A percentile compares a stretch with the other conserved stretches of the same genome.
These are phyloP conservation scores for Eolophus roseicapilla DNA, from an alignment of 2,113 vertebrate genomes.

Conservation along the genomic window DNA sequence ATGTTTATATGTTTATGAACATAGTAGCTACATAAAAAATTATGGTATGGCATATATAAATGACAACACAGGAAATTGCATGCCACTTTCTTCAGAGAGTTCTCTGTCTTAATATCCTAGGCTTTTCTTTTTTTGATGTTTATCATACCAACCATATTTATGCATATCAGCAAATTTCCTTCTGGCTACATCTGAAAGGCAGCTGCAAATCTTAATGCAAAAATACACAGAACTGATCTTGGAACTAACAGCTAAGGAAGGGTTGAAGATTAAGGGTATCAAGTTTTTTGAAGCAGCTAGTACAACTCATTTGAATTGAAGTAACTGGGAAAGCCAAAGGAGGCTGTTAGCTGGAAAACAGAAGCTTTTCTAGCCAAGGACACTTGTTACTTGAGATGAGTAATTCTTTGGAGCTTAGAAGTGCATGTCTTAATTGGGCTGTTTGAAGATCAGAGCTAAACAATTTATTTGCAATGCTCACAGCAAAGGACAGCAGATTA, in stretches of 20 bases:
- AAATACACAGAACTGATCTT: slow-evolving; percentile 33
- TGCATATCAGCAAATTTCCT: slow-evolving; percentile 70
- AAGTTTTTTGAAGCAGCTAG: not conserved
- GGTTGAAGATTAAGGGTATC: not conserved
- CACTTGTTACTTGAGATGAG: not conserved
- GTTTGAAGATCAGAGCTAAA: not conserved
- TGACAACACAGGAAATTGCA: slow-evolving; percentile 73
- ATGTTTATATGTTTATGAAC: slow-evolving; percentile 62
- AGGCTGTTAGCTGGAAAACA: not conserved
- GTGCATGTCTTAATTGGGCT: not conserved
- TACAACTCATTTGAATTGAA: not conserved
- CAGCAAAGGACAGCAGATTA: not conserved
- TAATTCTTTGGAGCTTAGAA: not conserved
- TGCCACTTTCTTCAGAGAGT: slow-evolving; percentile 46
- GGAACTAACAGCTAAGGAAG: slow-evolving; percentile 8
- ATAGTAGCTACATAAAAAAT: slow-evolving; percentile 60
- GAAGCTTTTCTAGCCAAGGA: not conserved
- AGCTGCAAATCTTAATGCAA: slow-evolving; percentile 54
- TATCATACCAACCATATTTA: slow-evolving; percentile 71
- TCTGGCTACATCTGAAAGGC: slow-evolving; percentile 64
- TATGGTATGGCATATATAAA: slow-evolving; percentile 55
- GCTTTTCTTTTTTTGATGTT: slow-evolving; percentile 64
- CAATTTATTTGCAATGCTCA: not conserved
- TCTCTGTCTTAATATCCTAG: slow-evolving; percentile 59
- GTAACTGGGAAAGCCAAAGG: not conserved